Evolutionary conservation across 2,113 vertebrate species (phyloP), one percentile per base, ranked within the genome.

Genomic region (Capreolus pygargus): DNA sequence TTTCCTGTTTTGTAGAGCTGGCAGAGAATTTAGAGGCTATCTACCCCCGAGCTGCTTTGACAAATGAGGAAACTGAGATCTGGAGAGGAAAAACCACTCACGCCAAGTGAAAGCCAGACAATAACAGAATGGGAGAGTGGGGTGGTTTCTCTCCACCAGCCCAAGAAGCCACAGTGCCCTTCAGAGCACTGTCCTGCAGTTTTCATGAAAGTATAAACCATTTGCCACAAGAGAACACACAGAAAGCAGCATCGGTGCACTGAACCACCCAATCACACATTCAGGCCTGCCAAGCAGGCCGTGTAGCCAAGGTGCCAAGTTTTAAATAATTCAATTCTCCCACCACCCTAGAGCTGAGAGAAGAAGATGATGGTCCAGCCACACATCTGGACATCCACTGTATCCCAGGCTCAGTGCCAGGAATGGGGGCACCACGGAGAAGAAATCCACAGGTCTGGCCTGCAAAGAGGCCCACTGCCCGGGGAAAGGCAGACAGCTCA

Each of bases 321-420:
- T 39, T 43, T 86, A 93, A 95, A 83, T 74, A 84, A 86, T 90
- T 91, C 78, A 89, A 14, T 5, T 50, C n/a, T 45, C 43, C 27
- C 28, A 45, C 39, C 45, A 7, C 19, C 67, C 96, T 52, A 33
- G 17, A 81, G 50, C 1, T 58, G n/a, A 78, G 21, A 57, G 36
- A 50, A 91, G n/a, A 21, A 7, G n/a, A 60, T 4, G 43, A n/a
- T 17, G 7, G 76, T 45, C 74, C 15, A 21, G 58, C 57, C 55
- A 52, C 86, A 89, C 86, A 47, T 50, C 76, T 82, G 86, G 60
- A 36, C 88, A 90, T 12, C 39, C 21, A 15, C 1, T 21, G 70
- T 17, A 7, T 19, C 61, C 36, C 64, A 74, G 82, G 30, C 33
- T 83, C 79, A 54, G 79, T 54, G 79, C 30, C 33, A 54, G 50